Evolutionary conservation across 2,113 vertebrate genomes (phyloP).

Genomic region (Acanthisitta chloris): DNA sequence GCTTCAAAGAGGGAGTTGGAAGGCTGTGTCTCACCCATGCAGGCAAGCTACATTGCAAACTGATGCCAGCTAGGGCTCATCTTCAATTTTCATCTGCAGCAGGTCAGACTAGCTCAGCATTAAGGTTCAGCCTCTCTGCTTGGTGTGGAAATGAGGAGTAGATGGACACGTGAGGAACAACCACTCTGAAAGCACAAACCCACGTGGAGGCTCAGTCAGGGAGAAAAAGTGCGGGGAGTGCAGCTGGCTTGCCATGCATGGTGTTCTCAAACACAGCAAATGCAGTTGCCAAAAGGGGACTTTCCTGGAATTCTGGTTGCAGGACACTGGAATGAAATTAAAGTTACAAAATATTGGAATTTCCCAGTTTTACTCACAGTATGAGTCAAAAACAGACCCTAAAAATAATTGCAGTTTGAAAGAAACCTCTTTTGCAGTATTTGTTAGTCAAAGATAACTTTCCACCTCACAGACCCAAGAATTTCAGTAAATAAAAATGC

Average conservation of each 20-base stretch:
- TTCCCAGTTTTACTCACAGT: not conserved
- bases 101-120: not conserved
- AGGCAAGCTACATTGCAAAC: not conserved
- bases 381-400: conserved; percentile 3
- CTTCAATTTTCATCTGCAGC: not conserved
- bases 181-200: not conserved
- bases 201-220: rapidly evolving
- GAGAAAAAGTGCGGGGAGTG: not conserved
- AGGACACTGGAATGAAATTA: not conserved
- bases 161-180: not conserved
- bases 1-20: not conserved
- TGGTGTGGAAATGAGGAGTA: not conserved
- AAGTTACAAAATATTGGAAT: conserved; percentile 10
- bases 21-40: not conserved
- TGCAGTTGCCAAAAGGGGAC: not conserved
- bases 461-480: not conserved
- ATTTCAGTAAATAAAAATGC: not conserved
- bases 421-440: not conserved
- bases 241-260: rapidly evolving
- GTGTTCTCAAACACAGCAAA: not conserved
- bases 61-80: not conserved
- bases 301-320: not conserved
- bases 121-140: not conserved
- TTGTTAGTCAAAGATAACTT: not conserved
- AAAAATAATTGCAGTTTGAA: not conserved